Evolutionary conservation across 2,888 invertebrate genomes (phyloP), one percentile per base, ranked within the genome.

Genomic region (Tenthredo mesomela): DNA sequence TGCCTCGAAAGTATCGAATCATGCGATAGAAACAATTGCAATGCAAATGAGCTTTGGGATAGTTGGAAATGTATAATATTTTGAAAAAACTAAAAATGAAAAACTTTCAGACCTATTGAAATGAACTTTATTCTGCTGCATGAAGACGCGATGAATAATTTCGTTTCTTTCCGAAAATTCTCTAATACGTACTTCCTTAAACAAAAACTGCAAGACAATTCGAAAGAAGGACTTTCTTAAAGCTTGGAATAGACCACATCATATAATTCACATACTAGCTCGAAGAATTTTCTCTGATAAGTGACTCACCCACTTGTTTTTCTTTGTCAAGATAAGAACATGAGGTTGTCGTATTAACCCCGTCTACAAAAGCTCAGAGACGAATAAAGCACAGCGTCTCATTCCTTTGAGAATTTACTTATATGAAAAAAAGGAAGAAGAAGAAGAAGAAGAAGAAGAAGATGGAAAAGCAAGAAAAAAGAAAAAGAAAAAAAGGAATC

Each of bases 291-390:
- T 18, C 67, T 67, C 67, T 6, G 67, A 25, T 33, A 33, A 33
- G 67, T 33, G 67, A 67, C 67, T 67, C 18, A 33, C 12, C 67
- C 67, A 67, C 15, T 67, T 67, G 67, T 67, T 67, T 33, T 33
- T 12, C 67, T 67, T 67, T 67, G 33, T 67, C 67, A 33, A 18
- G 18, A 67, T 67, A 18, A 67, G 18, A 33, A 67, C 18, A 33
- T 67, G 18, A 67, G 29, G 33, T 25, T 67, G 67, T 67, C 67
- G 2, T 10, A 61, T 61, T 61, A 21, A 25, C 25, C 61, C 10
- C 9, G 1, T 54, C n/a, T n/a, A 10, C 12, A 9, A 58, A 58
- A 58, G 58, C 58, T 58, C 58, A 47, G 15, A 47, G 12, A 47
- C 15, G 47, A 15, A 47, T 47, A 47, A n/a, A 7, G 54, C n/a